Percentiles rank a stretch among this genome's conserved stretches.
Evolutionary conservation across 1,140 invertebrate genomes (phyloP).

Genomic region (Sminthurides bifidus): DNA sequence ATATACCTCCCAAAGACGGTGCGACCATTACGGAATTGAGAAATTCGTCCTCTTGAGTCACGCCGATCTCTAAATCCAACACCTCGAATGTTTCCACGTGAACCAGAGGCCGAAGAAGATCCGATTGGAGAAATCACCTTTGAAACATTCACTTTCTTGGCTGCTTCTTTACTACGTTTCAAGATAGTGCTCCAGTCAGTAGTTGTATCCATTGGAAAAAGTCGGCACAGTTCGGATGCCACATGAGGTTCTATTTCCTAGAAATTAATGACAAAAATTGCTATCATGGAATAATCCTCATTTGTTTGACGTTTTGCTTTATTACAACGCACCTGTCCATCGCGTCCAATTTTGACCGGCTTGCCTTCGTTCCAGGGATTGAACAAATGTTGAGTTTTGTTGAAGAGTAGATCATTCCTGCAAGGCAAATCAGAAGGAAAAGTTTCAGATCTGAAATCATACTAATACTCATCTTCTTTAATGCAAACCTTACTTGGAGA

Average conservation of each 20-base stretch:
- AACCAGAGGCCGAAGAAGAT: slow-evolving; percentile 37
- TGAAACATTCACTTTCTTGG: slow-evolving; percentile 41
- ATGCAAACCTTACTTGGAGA: slow-evolving; percentile 48
- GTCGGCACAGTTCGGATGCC: slow-evolving; percentile 81
- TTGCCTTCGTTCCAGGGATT: slow-evolving; percentile 98
- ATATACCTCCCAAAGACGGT: slow-evolving; percentile 30
- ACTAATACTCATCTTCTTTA: background rate
- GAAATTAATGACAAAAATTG: slow-evolving; percentile 10
- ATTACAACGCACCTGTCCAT: slow-evolving; percentile 57
- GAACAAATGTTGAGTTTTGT: slow-evolving; percentile 80
- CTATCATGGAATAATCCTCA: background rate
- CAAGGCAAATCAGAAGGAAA: background rate
- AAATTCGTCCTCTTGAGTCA: slow-evolving; percentile 31
- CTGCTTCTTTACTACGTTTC: slow-evolving; percentile 73
- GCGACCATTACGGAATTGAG: slow-evolving; percentile 22
- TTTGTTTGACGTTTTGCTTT: background rate
- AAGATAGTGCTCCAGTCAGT: slow-evolving; percentile 84
- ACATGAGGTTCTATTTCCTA: slow-evolving; percentile 91
- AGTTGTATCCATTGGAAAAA: slow-evolving; percentile 86
- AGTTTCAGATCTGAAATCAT: background rate
- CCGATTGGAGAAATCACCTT: slow-evolving; percentile 27
- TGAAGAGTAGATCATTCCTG: slow-evolving; percentile 84
- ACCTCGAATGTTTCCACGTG: slow-evolving; percentile 39
- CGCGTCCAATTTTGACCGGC: slow-evolving; percentile 94
- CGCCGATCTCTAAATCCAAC: slow-evolving; percentile 27